Percentiles rank a stretch among this genome's conserved stretches.
phyloP scores from a whole-genome alignment of 2,797 vertebrate genomes.

The Hippopotamyrus pictus region DNA sequence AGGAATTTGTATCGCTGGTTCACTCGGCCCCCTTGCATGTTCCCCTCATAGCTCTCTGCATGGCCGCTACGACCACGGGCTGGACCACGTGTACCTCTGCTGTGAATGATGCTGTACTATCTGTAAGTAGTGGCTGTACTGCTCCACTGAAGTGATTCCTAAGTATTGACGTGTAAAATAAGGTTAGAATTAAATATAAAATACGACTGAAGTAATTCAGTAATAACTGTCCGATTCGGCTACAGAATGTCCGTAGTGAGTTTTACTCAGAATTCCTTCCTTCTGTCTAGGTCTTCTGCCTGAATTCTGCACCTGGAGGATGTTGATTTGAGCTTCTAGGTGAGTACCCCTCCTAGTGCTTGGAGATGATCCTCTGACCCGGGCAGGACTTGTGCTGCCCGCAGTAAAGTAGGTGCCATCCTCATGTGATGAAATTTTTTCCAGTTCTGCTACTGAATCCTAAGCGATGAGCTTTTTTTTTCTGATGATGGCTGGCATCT shows the following conservation, averaged over 20 bases:
- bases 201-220: background rate
- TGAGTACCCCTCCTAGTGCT: background rate
- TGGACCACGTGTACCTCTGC: background rate
- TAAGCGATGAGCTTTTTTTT: background rate
- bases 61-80: background rate
- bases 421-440: background rate
- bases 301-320: background rate
- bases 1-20: background rate
- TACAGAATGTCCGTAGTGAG: background rate
- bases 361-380: background rate
- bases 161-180: background rate
- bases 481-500: background rate
- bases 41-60: background rate
- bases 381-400: background rate
- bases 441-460: constrained; percentile 11
- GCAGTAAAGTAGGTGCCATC: background rate
- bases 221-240: background rate
- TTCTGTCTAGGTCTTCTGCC: background rate
- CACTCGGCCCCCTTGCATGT: background rate
- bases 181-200: background rate
- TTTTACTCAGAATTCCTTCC: background rate
- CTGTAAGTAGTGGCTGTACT: background rate
- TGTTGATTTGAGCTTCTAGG: background rate
- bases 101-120: background rate
- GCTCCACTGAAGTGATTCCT: background rate